Conservation (phyloP, 92 coral and sea anemone species). For the Pocillopora meandrina region DNA sequence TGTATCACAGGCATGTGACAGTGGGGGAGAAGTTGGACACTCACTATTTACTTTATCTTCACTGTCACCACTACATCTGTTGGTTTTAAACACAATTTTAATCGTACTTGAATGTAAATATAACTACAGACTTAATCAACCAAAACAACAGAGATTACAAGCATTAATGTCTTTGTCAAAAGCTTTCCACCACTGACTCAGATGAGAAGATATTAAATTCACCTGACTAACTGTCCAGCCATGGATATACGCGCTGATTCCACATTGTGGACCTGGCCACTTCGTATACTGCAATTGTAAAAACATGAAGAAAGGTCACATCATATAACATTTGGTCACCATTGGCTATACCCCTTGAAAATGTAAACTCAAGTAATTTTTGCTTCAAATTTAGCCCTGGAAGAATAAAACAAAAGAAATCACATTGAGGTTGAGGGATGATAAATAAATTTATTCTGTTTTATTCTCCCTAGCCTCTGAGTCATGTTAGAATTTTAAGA, state of each 20-base stretch:
- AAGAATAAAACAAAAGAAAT: too few relatives aligned
- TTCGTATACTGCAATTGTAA: constrained; percentile 68
- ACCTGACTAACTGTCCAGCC: constrained; percentile 91
- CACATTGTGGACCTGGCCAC: constrained; percentile 93
- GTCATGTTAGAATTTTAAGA: too few relatives aligned
- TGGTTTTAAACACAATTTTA: too few relatives aligned
- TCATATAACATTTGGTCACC: too few relatives aligned
- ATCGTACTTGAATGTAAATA: too few relatives aligned
- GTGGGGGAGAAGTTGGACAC: background rate
- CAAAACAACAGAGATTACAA: background rate
- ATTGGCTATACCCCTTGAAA: too few relatives aligned
- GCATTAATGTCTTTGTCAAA: background rate
- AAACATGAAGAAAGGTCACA: background rate
- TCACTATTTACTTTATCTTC: background rate
- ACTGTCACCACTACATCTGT: constrained; percentile 3
- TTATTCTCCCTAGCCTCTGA: too few relatives aligned
- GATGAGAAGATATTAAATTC: background rate
- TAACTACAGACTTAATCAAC: too few relatives aligned
- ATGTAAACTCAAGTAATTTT: too few relatives aligned
- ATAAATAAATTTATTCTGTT: too few relatives aligned
- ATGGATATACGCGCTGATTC: constrained; percentile 93
- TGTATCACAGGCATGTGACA: constrained; percentile 12
- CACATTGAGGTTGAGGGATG: too few relatives aligned
- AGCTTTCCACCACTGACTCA: background rate
- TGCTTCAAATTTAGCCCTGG: background rate